A percentile compares a stretch with the other conserved stretches of the same genome.
phyloP scores from a whole-genome alignment of 2,113 vertebrate genomes.

The Carassius carassius region DNA sequence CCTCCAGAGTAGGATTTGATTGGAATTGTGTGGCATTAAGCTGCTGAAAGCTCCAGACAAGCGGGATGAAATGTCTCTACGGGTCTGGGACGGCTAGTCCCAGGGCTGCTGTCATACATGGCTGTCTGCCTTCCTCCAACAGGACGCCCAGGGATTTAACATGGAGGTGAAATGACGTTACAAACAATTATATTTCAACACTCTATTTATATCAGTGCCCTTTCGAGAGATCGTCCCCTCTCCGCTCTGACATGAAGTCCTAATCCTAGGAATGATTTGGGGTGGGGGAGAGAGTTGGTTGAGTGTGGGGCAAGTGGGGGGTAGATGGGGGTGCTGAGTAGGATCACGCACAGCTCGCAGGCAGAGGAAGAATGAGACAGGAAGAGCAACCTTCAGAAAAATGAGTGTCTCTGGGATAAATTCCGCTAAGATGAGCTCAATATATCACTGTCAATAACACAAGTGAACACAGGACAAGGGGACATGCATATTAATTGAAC shows the following conservation, averaged over 20 bases:
- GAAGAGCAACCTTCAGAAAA: constrained; percentile 87
- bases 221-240: constrained; percentile 82
- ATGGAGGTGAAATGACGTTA: constrained; percentile 83
- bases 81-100: constrained; percentile 69
- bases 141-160: constrained; percentile 81
- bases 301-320: constrained; percentile 39
- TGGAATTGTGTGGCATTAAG: constrained; percentile 18
- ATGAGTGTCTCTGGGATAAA: constrained; percentile 86
- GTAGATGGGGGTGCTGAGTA: constrained; percentile 67
- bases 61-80: constrained; percentile 36
- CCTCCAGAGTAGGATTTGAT: constrained; percentile 7
- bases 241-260: constrained; percentile 78
- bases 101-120: constrained; percentile 87
- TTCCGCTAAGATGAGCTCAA: constrained; percentile 89
- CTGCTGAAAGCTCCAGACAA: background rate
- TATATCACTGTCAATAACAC: constrained; percentile 96
- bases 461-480: constrained; percentile 83
- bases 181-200: constrained; percentile 91
- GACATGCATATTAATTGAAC: constrained; percentile 99
- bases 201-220: constrained; percentile 87
- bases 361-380: constrained; percentile 58
- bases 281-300: constrained; percentile 59
- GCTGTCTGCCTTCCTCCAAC: constrained; percentile 87
- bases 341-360: constrained; percentile 79
- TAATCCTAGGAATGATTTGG: constrained; percentile 79